Evolutionary conservation across 2,113 vertebrate genomes (phyloP), one percentile per base, ranked within the genome.

Genomic region (Prinia subflava): DNA sequence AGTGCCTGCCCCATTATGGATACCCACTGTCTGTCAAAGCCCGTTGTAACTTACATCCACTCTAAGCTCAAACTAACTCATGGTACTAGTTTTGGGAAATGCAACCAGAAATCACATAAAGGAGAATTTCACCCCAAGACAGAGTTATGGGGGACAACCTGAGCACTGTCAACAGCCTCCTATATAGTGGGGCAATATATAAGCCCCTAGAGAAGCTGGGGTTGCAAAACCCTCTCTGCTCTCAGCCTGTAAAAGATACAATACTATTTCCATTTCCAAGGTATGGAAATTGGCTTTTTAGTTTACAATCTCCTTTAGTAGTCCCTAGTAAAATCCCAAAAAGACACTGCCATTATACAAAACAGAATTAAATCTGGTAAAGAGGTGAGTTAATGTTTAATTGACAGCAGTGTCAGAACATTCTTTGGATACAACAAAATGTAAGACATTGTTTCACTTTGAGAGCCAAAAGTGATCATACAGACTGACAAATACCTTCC

Each of bases 121-220:
- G 10, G 25, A 84, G 21, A 74, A n/a, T 44, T 92, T 75, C 50
- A 42, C 6, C 6, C 23, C 9, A 28, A 9, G 33, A 57, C 30
- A 31, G 37, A 74, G 28, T 35, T 46, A 49, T 1, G 13, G 33
- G 35, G 33, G 57, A 41, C 52, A 75, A 23, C 20, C 37, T 53
- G 55, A 44, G 20, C 35, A 46, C 15, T 50, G 28, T 42, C 55
- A 65, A 9, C 15, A n/a, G 10, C 6, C 13, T 81, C 25, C 28
- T n/a, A 2, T 12, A 35, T 1, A 28, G 10, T 7, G 10, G 27
- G 33, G 7, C 35, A 41, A 11, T 10, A 12, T 5, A 7, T 19
- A 56, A 71, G 21, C 22, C 28, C 44, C 41, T 64, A 35, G 21
- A 65, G 31, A 73, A 27, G 17, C 19, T 79, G 5, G 9, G 28